Percentiles rank a stretch among this genome's conserved stretches.
Evolutionary conservation across 2,888 invertebrate genomes (phyloP).

Genomic region (Lasioglossum marginatum): DNA sequence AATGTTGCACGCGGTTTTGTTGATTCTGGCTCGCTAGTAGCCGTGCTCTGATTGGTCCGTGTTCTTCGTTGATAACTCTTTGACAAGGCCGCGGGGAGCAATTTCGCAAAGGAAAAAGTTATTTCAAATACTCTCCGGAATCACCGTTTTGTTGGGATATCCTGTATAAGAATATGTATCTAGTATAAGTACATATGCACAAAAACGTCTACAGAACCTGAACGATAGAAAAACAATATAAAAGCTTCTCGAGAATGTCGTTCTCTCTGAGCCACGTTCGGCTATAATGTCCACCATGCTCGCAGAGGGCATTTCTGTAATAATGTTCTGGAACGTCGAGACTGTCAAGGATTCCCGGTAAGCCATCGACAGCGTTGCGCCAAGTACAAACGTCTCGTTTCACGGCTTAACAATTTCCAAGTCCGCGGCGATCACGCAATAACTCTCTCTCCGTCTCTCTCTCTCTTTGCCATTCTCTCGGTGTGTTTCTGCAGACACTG

Average conservation of each 20-base stretch:
- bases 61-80: too few species aligned
- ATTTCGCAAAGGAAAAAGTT: too few species aligned
- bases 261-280: neutral
- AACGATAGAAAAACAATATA: too few species aligned
- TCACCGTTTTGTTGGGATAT: too few species aligned
- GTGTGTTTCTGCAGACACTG: neutral
- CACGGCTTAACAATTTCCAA: slow-evolving; percentile 8
- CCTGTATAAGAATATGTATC: too few species aligned
- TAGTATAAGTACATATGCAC: too few species aligned
- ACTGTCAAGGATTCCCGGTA: slow-evolving; percentile 4
- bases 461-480: neutral
- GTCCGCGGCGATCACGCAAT: slow-evolving; percentile 8
- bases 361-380: neutral
- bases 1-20: too few species aligned
- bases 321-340: neutral
- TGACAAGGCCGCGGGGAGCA: too few species aligned
- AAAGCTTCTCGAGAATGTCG: neutral
- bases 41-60: too few species aligned
- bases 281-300: neutral
- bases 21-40: too few species aligned
- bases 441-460: neutral
- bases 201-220: too few species aligned
- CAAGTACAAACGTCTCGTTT: slow-evolving; percentile 1
- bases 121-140: too few species aligned
- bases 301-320: neutral